These are phyloP conservation scores for Gymnarchus niloticus DNA, from an alignment of 2,113 vertebrate species.

Conservation along the genomic window DNA sequence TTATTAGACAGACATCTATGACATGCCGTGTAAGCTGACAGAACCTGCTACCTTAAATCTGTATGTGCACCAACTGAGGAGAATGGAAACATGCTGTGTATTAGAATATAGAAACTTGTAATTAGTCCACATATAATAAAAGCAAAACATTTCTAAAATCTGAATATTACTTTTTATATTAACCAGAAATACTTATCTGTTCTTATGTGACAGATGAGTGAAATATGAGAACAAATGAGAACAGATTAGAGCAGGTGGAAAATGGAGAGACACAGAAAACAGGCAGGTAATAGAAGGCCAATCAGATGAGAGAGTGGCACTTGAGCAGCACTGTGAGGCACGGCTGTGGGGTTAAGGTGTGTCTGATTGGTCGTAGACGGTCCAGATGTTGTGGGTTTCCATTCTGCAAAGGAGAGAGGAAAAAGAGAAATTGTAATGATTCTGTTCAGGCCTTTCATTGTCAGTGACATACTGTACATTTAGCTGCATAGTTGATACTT, in stretches of 20 bases:
- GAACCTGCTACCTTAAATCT: neutral
- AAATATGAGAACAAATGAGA: neutral
- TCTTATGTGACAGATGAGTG: no score
- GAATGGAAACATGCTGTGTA: neutral
- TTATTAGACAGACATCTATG: neutral
- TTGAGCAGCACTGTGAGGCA: neutral
- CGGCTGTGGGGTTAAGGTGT: no score
- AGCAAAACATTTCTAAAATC: neutral
- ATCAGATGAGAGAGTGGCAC: neutral
- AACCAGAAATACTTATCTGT: neutral
- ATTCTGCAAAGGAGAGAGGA: neutral
- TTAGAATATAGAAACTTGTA: neutral
- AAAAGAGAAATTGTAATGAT: neutral
- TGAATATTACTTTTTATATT: neutral
- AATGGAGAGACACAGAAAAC: neutral
- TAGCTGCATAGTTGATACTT: no score
- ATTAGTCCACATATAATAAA: neutral
- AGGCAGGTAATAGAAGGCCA: neutral
- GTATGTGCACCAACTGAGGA: neutral
- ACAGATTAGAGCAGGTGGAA: neutral
- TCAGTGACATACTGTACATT: no score
- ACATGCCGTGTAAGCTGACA: neutral
- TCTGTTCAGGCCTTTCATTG: neutral
- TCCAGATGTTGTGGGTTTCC: neutral
- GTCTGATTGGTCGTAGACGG: no score